Evolutionary conservation across 2,888 invertebrate species (phyloP), one percentile per base, ranked within the genome.

Genomic region (Drosophila neotestacea): DNA sequence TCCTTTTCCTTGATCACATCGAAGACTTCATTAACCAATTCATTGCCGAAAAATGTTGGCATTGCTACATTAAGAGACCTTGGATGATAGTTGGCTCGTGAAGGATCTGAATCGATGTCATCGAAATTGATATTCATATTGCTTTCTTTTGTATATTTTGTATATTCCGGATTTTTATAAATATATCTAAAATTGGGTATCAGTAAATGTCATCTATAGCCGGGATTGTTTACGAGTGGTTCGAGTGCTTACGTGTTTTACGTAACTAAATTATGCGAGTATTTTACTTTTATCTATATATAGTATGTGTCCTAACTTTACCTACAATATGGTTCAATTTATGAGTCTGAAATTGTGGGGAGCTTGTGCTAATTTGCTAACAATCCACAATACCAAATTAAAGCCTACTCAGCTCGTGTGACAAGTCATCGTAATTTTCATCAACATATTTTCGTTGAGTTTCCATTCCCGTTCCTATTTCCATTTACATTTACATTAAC

Each of bases 341-440:
- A 79, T 71, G 72, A 48, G 47, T 22, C 46, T 36, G n/a, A 36
- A 62, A 54, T 73, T n/a, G 30, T 27, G 32, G 44, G 51, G 44
- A 60, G 44, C 41, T 83, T 83, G 79, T 77, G 86, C 78, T 90
- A 90, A 91, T 91, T 90, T 73, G 87, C 81, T 79, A 89, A 89
- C 88, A 86, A 84, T 85, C 68, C 74, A 73, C 79, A 71, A 72
- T 52, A 47, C 47, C 55, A 70, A 85, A 77, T 65, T 62, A 59
- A 67, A 56, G 56, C 39, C 41, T 55, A 32, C 30, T 46, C 38
- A 48, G 61, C 62, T 81, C 76, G 88, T 88, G 90, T 89, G 89
- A 89, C 90, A 89, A 89, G 90, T 78, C 84, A 71, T 90, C 89
- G 79, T 89, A 82, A 90, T 85, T 89, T 84, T 58, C 73, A 65